Evolutionary conservation across 2,888 invertebrate genomes (phyloP), one percentile per base, ranked within the genome.

Genomic region (Andrena praecox): DNA sequence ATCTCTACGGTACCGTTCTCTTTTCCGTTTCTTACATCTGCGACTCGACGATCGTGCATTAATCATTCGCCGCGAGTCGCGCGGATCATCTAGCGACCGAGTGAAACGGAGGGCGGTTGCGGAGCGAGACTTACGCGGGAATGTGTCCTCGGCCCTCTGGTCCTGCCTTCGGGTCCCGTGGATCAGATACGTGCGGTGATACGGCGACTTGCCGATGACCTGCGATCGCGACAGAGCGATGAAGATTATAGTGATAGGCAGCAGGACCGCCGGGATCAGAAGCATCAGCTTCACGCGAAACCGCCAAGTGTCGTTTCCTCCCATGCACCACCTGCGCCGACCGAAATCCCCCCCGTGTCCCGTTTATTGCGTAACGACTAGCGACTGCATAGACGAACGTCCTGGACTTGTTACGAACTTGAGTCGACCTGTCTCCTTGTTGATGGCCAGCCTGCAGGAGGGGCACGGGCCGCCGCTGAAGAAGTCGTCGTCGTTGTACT

Each of bases 371-470:
- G 35, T 8, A 31, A 10, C n/a, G 12, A 3, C 12, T 54, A 52
- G n/a, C 16, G 29, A 62, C 59, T n/a, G 20, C 7, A 5, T 35
- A 20, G 10, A 12, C 1, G 10, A 62, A 42, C 48, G 27, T 52
- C 52, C 8, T 68, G 2, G 33, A 68, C 63, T 20, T 50, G 27
- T 59, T 54, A 84, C 86, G 70, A 92, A 94, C 94, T 94, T 94
- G 85, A 95, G 92, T 91, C 94, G 94, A 80, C 95, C 95, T 48
- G 94, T 93, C 82, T 94, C 94, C 88, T 94, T 93, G 83, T 94
- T 93, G 68, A 94, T 92, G 54, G 94, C 93, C 82, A 95, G 90
- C 87, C 94, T 92, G 87, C 94, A 95, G 72, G 94, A 93, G 82
- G 94, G 93, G 80, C 94, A 94, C 76, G 91, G 89, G 3, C 91